Evolutionary conservation across 2,888 invertebrate genomes (phyloP).

Genomic region (Brenthis ino): DNA sequence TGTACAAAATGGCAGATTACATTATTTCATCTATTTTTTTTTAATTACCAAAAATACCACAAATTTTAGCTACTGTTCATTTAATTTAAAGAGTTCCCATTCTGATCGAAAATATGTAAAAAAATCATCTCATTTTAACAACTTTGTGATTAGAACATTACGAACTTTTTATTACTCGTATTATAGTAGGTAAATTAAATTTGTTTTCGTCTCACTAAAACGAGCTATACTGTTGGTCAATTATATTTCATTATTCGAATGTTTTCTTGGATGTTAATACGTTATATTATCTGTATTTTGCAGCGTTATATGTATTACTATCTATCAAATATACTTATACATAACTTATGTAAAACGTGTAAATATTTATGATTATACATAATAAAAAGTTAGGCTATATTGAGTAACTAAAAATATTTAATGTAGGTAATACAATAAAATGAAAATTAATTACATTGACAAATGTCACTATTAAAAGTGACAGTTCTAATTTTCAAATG

Average conservation of each 20-base stretch:
- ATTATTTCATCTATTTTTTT: background rate
- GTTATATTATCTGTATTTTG: conserved; percentile 13
- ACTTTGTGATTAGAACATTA: no score
- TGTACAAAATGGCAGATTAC: conserved; percentile 9
- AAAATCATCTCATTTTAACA: no score
- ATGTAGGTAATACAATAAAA: background rate
- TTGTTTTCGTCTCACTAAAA: no score
- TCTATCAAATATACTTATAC: conserved; percentile 4
- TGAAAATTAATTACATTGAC: background rate
- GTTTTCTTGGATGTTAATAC: background rate
- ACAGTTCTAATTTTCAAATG: background rate
- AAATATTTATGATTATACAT: conserved; percentile 13
- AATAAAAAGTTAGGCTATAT: conserved; percentile 18
- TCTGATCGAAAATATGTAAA: no score
- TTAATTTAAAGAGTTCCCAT: no score
- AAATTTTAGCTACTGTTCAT: background rate
- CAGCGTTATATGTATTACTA: conserved; percentile 1
- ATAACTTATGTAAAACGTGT: conserved; percentile 9
- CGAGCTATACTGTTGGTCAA: no score
- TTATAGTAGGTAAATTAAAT: no score
- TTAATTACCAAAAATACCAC: background rate
- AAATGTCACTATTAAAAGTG: background rate
- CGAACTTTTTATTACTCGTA: no score
- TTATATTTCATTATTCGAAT: background rate
- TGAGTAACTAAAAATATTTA: conserved; percentile 5